A percentile compares a stretch with the other conserved stretches of the same genome.
These are phyloP conservation scores for Dugesia japonica DNA, from an alignment of 2,888 invertebrate genomes.

Conservation along the genomic window DNA sequence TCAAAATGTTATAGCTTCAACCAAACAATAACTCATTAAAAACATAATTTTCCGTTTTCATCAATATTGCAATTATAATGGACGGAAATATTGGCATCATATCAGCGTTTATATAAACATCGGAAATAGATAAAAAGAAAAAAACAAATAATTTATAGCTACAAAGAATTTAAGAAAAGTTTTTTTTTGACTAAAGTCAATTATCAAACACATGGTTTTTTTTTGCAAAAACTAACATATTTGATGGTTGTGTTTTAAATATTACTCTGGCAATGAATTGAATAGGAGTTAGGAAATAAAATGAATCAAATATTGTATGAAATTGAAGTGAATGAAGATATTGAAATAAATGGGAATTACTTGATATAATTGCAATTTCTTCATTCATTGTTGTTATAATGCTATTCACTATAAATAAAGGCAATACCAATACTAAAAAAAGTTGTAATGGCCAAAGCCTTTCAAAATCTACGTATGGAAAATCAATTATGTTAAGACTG, in stretches of 20 bases:
- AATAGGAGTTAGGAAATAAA: not conserved
- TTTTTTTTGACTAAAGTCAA: not conserved
- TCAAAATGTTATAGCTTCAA: too few relatives aligned
- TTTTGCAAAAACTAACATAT: not conserved
- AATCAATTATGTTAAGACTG: not conserved
- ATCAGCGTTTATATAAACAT: too few relatives aligned
- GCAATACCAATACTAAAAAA: not conserved
- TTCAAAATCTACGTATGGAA: not conserved
- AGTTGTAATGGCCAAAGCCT: not conserved
- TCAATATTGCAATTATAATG: too few relatives aligned
- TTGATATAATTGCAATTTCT: not conserved
- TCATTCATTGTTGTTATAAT: constrained; percentile 5
- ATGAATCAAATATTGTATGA: not conserved
- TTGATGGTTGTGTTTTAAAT: not conserved
- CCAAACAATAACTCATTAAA: too few relatives aligned
- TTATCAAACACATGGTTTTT: not conserved
- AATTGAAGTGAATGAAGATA: not conserved
- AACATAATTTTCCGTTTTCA: too few relatives aligned
- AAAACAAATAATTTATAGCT: too few relatives aligned
- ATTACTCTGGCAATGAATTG: not conserved
- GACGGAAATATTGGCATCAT: too few relatives aligned
- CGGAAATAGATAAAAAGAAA: too few relatives aligned
- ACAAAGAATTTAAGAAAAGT: too few relatives aligned
- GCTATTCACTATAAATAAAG: not conserved
- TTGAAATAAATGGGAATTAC: not conserved